Evolutionary conservation across 2,113 vertebrate genomes (phyloP).

Genomic region (Leptosomus discolor): DNA sequence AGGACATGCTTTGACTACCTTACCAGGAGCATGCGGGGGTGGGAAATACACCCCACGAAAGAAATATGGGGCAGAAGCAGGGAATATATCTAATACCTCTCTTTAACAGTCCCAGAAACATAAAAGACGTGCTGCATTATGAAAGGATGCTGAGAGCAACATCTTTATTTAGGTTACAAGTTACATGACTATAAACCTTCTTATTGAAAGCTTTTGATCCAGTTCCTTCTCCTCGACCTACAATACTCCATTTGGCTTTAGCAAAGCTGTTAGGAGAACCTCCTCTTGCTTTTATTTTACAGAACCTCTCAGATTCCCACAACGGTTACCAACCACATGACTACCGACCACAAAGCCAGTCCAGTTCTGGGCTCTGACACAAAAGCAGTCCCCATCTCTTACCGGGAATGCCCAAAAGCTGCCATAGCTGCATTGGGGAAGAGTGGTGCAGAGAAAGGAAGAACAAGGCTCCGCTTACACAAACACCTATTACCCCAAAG

Average conservation of each 20-base stretch:
- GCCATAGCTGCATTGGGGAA: neutral
- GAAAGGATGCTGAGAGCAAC: neutral
- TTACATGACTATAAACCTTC: neutral
- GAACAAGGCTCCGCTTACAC: neutral
- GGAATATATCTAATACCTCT: neutral
- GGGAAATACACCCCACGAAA: neutral
- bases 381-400: neutral
- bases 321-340: neutral
- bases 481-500: neutral
- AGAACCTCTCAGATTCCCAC: neutral
- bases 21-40: rapidly evolving
- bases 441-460: neutral
- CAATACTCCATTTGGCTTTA: neutral
- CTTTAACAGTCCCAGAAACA: neutral
- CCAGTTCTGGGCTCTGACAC: neutral
- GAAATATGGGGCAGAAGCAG: neutral
- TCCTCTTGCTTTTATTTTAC: neutral
- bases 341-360: neutral
- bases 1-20: neutral
- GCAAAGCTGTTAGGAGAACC: neutral
- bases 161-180: neutral
- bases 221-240: neutral
- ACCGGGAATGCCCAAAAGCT: neutral
- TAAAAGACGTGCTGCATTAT: neutral
- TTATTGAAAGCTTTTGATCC: neutral